phyloP scores from a whole-genome alignment of 2,113 vertebrate species.

The Lophura nycthemera region DNA sequence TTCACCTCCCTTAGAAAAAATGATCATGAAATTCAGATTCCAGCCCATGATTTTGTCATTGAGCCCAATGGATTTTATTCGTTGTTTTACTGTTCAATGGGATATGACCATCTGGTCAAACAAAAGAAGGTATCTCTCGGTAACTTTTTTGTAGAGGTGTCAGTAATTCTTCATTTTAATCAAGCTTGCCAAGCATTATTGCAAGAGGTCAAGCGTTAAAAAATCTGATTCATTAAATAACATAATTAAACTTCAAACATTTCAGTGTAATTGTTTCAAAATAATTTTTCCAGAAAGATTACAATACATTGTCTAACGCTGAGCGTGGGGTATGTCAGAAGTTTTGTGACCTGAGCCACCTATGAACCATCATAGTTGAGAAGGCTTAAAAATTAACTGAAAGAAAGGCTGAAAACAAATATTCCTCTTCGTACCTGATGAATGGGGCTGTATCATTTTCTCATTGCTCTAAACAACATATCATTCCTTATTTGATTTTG shows the following conservation, averaged over 20 bases:
- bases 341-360: not conserved
- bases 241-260: not conserved
- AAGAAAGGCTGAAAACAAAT: not conserved
- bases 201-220: not conserved
- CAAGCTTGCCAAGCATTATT: not conserved
- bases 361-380: not conserved
- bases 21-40: constrained; percentile 23
- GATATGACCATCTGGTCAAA: not conserved
- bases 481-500: not conserved
- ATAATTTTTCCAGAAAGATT: not conserved
- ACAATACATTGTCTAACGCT: not conserved
- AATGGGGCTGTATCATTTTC: not conserved
- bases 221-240: not conserved
- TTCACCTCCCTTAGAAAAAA: constrained; percentile 26
- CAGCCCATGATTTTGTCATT: not conserved
- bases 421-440: not conserved
- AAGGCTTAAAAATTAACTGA: not conserved
- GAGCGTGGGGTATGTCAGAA: not conserved
- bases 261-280: not conserved
- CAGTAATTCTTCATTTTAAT: not conserved
- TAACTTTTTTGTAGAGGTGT: not conserved
- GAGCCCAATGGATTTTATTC: not conserved
- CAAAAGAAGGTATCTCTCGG: not conserved
- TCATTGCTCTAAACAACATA: not conserved
- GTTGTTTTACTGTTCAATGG: constrained; percentile 27